phyloP scores from a whole-genome alignment of 1,140 invertebrate genomes.

The Thaumetopoea pityocampa region DNA sequence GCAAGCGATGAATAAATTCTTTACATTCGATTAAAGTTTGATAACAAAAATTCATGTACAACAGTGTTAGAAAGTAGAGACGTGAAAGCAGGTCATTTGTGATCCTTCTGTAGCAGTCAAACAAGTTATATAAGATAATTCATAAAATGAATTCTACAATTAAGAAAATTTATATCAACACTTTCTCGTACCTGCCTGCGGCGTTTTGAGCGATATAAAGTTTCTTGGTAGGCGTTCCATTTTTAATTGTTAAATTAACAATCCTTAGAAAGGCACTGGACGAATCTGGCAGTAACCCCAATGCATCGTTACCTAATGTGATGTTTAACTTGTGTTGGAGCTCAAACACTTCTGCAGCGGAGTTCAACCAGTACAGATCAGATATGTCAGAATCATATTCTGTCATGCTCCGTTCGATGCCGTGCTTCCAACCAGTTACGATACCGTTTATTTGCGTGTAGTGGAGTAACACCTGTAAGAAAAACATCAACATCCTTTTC shows the following conservation, averaged over 20 bases:
- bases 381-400: conserved; percentile 78
- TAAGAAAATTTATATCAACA: too few relatives aligned
- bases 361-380: conserved; percentile 85
- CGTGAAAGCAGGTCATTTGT: too few relatives aligned
- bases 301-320: conserved; percentile 38
- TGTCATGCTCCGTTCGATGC: conserved; percentile 78
- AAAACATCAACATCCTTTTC: conserved; percentile 10
- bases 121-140: too few relatives aligned
- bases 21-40: too few relatives aligned
- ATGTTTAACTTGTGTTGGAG: conserved; percentile 65
- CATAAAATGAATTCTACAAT: too few relatives aligned
- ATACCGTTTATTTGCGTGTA: conserved; percentile 83
- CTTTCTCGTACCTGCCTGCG: conserved; percentile 65
- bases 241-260: conserved; percentile 44
- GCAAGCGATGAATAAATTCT: too few relatives aligned
- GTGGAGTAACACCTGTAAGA: conserved; percentile 79
- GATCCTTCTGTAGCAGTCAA: too few relatives aligned
- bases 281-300: conserved; percentile 49
- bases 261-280: conserved; percentile 61
- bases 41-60: too few relatives aligned
- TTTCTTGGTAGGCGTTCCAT: conserved; percentile 52
- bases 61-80: too few relatives aligned
- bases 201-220: conserved; percentile 74
- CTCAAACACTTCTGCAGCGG: conserved; percentile 87
- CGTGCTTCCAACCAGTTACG: conserved; percentile 81